Percentiles rank a stretch among this genome's conserved stretches.
phyloP scores from a whole-genome alignment of 2,113 vertebrate genomes.

The Chlamydotis undulata region DNA sequence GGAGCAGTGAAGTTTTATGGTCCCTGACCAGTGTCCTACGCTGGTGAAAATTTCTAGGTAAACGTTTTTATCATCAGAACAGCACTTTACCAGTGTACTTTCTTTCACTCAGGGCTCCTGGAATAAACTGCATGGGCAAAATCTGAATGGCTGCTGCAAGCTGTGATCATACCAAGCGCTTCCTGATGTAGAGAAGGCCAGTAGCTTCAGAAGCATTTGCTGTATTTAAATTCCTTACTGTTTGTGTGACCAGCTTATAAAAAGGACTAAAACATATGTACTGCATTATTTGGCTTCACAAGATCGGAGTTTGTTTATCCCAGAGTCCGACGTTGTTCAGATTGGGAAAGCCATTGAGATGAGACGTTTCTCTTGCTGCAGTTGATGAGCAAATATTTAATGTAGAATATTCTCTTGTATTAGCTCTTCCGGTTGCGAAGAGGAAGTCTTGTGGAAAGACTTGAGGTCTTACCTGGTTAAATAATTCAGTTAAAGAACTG shows the following conservation, averaged over 20 bases:
- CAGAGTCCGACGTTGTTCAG: no score
- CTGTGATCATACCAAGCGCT: not conserved
- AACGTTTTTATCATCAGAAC: not conserved
- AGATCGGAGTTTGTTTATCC: not conserved
- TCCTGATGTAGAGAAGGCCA: not conserved
- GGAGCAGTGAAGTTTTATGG: not conserved
- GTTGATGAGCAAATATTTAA: not conserved
- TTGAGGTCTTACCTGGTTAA: not conserved
- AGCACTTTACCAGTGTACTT: not conserved
- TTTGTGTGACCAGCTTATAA: not conserved
- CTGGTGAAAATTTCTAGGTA: not conserved
- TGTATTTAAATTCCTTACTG: not conserved
- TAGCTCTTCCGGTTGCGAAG: not conserved
- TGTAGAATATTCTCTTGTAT: not conserved
- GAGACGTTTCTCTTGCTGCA: not conserved
- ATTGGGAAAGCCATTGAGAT: not conserved
- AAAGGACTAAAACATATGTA: not conserved
- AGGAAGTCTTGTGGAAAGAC: not conserved
- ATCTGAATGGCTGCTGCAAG: not conserved
- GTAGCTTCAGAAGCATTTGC: not conserved
- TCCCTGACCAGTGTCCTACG: not conserved
- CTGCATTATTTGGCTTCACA: not conserved
- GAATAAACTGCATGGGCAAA: not conserved
- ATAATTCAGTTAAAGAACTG: not conserved
- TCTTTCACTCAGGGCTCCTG: not conserved